Conservation (phyloP, 2,797 vertebrate species). For the Rachycentron canadum region DNA sequence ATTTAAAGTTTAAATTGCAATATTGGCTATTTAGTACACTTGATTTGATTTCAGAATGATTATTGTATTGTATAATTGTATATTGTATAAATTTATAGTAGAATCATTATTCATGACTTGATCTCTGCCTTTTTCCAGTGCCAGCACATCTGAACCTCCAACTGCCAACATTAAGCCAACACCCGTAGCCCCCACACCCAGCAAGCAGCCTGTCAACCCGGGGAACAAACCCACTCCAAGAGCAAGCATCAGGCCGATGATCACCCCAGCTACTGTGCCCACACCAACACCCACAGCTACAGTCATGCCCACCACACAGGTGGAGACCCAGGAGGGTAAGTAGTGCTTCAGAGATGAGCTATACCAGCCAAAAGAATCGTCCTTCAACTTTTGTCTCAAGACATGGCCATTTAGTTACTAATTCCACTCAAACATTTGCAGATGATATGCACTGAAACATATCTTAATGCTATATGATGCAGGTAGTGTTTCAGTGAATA, state of each 20-base stretch:
- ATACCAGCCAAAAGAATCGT: accelerated
- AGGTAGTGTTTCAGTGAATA: neutral
- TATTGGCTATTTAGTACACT: no score
- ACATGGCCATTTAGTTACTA: neutral
- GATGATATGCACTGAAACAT: neutral
- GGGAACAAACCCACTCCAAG: slow-evolving; percentile 97
- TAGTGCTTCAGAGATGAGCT: neutral
- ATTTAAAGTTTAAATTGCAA: neutral
- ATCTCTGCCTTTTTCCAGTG: slow-evolving; percentile 79
- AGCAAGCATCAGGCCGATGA: slow-evolving; percentile 99
- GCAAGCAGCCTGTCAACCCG: slow-evolving; percentile 94
- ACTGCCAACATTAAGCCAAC: slow-evolving; percentile 99
- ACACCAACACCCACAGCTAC: slow-evolving; percentile 98
- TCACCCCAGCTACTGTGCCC: slow-evolving; percentile 94
- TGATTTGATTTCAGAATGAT: neutral
- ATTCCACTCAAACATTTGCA: neutral
- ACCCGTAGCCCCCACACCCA: slow-evolving; percentile 92
- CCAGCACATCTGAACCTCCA: slow-evolving; percentile 94
- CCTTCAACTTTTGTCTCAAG: neutral
- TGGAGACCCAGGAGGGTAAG: slow-evolving; percentile 95
- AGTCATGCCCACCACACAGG: slow-evolving; percentile 99
- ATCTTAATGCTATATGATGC: neutral
- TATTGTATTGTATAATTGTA: no score
- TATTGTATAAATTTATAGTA: no score
- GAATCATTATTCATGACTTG: neutral